These are phyloP conservation scores for Chrysodeixis includens DNA, from an alignment of 2,888 invertebrate genomes.

Conservation along the genomic window DNA sequence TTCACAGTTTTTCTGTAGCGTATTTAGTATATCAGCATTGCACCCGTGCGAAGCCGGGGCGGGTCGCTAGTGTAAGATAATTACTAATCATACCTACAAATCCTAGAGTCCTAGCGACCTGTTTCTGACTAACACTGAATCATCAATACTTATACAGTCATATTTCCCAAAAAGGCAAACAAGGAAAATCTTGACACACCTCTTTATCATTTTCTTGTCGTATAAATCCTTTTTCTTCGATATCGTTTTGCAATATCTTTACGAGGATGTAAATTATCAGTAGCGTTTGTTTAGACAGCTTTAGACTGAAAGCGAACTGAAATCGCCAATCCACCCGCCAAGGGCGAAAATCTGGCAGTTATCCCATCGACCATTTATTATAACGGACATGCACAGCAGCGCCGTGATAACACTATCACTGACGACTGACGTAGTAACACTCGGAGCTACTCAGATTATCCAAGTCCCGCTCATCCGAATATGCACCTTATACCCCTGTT, in stretches of 20 bases:
- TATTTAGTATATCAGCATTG: no score
- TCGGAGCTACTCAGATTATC: no score
- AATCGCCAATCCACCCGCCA: background rate
- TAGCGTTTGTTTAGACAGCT: background rate
- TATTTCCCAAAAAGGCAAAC: background rate
- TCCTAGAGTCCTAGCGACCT: background rate
- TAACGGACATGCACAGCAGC: background rate
- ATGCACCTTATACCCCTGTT: background rate
- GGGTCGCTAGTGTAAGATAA: background rate
- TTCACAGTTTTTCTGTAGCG: no score
- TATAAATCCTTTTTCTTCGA: background rate
- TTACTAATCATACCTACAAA: background rate
- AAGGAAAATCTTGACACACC: background rate
- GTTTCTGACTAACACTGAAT: background rate
- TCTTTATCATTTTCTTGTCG: background rate
- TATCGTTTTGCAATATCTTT: background rate
- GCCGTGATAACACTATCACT: background rate
- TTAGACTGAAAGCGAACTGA: background rate
- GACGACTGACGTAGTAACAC: background rate
- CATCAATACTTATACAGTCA: slow-evolving; percentile 1
- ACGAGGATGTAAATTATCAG: background rate
- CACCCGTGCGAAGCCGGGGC: no score
- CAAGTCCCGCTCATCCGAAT: background rate
- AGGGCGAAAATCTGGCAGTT: slow-evolving; percentile 4
- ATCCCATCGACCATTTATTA: background rate